Percentiles rank a stretch among this genome's conserved stretches.
These are phyloP conservation scores for Danaus plexippus DNA, from an alignment of 1,140 invertebrate species.

Conservation along the genomic window DNA sequence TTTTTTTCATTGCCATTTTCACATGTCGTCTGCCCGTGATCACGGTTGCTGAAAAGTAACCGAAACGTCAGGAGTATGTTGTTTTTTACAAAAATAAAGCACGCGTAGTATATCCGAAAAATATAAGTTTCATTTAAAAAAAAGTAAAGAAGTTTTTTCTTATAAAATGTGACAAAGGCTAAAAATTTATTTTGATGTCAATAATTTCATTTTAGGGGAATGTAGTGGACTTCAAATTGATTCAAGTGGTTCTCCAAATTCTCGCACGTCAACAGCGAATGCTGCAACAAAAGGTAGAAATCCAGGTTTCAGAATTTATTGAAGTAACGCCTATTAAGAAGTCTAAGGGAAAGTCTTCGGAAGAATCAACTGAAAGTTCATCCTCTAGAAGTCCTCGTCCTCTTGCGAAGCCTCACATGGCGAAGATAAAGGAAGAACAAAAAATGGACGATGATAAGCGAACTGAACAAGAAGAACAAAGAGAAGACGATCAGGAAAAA, in stretches of 20 bases:
- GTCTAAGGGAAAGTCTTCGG: constrained; percentile 5
- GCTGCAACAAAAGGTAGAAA: constrained; percentile 46
- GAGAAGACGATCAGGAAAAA: constrained; percentile 14
- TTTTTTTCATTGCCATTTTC: too few species aligned
- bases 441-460: constrained; percentile 9
- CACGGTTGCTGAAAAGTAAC: too few species aligned
- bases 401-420: constrained; percentile 1
- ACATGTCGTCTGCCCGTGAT: too few species aligned
- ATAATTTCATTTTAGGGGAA: constrained; percentile 31
- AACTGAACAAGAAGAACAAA: constrained; percentile 1
- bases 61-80: too few species aligned
- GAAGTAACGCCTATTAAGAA: constrained; percentile 1
- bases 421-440: constrained; percentile 14
- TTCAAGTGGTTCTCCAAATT: constrained; percentile 49
- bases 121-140: too few species aligned
- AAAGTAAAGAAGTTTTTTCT: too few species aligned
- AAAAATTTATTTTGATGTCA: background rate
- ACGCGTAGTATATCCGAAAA: too few species aligned
- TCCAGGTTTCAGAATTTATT: constrained; percentile 14
- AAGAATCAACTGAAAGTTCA: constrained; percentile 17
- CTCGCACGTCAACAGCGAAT: constrained; percentile 50
- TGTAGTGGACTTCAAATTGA: constrained; percentile 44
- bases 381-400: constrained; percentile 16
- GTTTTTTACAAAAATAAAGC: too few species aligned
- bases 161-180: too few species aligned